Conservation (phyloP, 1,140 invertebrate species). For the Cyrtorhinus lividipennis region DNA sequence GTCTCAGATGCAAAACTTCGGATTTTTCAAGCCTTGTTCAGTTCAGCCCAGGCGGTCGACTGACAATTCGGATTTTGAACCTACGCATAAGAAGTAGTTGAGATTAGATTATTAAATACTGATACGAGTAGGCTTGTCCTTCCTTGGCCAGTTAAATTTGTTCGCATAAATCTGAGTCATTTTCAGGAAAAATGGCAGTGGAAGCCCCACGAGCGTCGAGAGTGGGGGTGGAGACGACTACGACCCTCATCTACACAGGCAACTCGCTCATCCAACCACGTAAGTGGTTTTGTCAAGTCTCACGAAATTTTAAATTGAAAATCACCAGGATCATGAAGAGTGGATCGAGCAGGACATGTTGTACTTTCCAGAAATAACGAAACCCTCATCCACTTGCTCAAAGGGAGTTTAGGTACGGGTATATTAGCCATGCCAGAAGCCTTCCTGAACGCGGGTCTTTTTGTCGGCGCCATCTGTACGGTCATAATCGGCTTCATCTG, state of each 20-base stretch:
- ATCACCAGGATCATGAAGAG: no score
- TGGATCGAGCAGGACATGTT: no score
- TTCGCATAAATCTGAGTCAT: no score
- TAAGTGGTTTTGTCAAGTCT: conserved; percentile 30
- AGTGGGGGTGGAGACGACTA: conserved; percentile 30
- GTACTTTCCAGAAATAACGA: background rate
- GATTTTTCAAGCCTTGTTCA: no score
- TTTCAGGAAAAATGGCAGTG: conserved; percentile 21
- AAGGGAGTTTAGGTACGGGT: background rate
- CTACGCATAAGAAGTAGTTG: no score
- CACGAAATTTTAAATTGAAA: background rate
- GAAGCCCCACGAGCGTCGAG: conserved; percentile 11
- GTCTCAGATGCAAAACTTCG: no score
- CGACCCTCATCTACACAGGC: conserved; percentile 46
- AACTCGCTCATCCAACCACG: conserved; percentile 53
- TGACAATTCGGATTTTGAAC: no score
- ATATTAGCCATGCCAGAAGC: background rate
- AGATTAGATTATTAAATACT: no score
- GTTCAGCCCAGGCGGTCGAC: no score
- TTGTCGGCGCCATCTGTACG: background rate
- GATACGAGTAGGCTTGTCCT: no score
- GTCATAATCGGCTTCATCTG: no score
- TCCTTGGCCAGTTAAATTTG: no score
- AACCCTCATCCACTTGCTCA: background rate
- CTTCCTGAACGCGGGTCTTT: background rate